Base-by-base conservation (phyloP, 1,140 invertebrate genomes). In the Dryas iulia region DNA sequence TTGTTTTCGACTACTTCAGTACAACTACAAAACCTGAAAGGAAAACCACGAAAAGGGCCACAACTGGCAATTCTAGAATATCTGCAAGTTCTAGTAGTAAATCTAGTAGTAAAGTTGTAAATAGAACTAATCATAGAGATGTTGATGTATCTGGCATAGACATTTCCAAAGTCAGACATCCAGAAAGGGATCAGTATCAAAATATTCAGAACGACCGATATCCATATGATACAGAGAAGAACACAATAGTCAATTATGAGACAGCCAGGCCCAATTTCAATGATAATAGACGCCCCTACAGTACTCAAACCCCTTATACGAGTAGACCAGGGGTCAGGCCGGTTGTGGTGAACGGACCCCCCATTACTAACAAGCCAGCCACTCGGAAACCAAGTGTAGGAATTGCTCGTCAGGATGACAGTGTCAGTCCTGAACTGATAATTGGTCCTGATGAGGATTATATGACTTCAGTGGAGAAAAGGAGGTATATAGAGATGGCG, bases 321-420 rank as follows among this genome's bases (percentile, higher is more conserved):
- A 74, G 76, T 24, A 71, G 77, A 11, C 80, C 82, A 6, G 86
- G 86, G 0, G 85, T 90, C 0, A 82, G 62, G 59, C 88, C 88
- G 0, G 77, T 73, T 0, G 53, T 76, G 0, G 77, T 79, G 0
- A 75, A 85, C 52, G 74, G 78, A 25, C 85, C 84, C 0, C 86
- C 88, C 0, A 90, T 90, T 12, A 90, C 88, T 0, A 90, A 90
- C 60, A 86, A 57, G 53, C 87, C 87, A 0, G 62, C 72, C 0
- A 78, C 78, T 1, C 31, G 71, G 39, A 63, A 53, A 62, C 75
- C 71, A n/a, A 57, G 33, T 25, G 58, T 61, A 35, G 54, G 23
- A 35, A 14, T 68, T 28, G 24, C 12, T 18, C 3, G 7, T 14
- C 60, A 60, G 6, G 59, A 77, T 58, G 74, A 74, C 18, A 69